These are phyloP conservation scores for Lethenteron reissneri DNA, from an alignment of 2,113 vertebrate genomes.

Conservation along the genomic window DNA sequence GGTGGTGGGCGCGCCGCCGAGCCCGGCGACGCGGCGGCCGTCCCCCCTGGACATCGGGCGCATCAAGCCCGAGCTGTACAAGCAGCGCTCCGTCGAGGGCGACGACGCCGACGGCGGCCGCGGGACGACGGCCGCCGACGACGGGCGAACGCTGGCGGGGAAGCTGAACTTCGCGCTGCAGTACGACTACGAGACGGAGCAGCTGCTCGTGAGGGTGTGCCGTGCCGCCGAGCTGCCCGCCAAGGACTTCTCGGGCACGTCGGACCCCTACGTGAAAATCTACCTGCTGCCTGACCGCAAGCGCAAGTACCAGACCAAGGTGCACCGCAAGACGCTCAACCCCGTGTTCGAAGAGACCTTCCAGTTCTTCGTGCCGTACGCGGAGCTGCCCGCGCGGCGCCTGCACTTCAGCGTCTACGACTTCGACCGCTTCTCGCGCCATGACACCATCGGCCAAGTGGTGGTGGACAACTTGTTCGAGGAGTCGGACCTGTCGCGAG, in stretches of 20 bases:
- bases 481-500: constrained; percentile 84
- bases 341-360: constrained; percentile 79
- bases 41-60: constrained; percentile 55
- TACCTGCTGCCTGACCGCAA: constrained; percentile 93
- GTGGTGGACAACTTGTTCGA: constrained; percentile 96
- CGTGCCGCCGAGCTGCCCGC: constrained; percentile 74
- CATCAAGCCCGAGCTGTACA: constrained; percentile 78
- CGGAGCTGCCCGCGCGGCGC: constrained; percentile 64
- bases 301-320: constrained; percentile 90
- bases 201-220: constrained; percentile 58
- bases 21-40: constrained; percentile 35
- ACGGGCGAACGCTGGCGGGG: constrained; percentile 51
- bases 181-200: constrained; percentile 78
- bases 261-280: constrained; percentile 91
- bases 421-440: constrained; percentile 92
- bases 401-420: constrained; percentile 97
- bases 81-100: constrained; percentile 46
- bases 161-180: constrained; percentile 86
- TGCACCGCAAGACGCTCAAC: constrained; percentile 91
- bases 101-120: constrained; percentile 51
- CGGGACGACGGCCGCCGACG: constrained; percentile 45
- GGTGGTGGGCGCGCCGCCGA: background rate
- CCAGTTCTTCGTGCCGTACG: constrained; percentile 79
- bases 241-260: constrained; percentile 94
- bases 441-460: constrained; percentile 90